Conservation (phyloP, 2,888 invertebrate genomes). For the Spialia ferax region DNA sequence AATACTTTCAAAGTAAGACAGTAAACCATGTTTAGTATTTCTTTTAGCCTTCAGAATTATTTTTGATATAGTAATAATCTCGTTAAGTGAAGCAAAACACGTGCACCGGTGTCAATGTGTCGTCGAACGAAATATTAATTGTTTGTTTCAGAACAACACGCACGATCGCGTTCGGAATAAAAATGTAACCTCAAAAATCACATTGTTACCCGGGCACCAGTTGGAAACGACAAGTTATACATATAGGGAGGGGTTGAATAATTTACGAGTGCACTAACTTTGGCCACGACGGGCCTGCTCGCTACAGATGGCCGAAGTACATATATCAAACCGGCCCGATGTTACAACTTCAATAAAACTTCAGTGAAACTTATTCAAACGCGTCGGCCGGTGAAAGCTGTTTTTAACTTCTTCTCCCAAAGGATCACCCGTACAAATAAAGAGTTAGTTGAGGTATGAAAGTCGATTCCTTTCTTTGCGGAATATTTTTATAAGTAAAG, state of each 20-base stretch:
- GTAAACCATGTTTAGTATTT: no score
- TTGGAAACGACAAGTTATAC: conserved; percentile 67
- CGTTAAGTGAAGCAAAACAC: conserved; percentile 3
- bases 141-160: conserved; percentile 32
- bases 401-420: conserved; percentile 81
- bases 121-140: conserved; percentile 18
- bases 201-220: conserved; percentile 63
- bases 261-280: conserved; percentile 82
- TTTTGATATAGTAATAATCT: neutral
- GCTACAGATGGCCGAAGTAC: conserved; percentile 67
- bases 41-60: neutral
- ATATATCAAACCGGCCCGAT: conserved; percentile 78
- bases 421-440: conserved; percentile 80
- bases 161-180: conserved; percentile 27
- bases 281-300: conserved; percentile 66
- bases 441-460: conserved; percentile 73
- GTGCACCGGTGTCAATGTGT: conserved; percentile 13
- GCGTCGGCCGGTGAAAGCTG: conserved; percentile 73
- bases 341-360: conserved; percentile 70
- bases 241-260: conserved; percentile 75
- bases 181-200: conserved; percentile 54
- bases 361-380: conserved; percentile 65
- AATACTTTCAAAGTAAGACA: neutral
- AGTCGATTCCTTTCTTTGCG: conserved; percentile 62
- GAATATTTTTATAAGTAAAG: conserved; percentile 43